Percentiles rank a stretch among this genome's conserved stretches.
Conservation (phyloP, 2,113 vertebrate genomes). For the Osmerus mordax region DNA sequence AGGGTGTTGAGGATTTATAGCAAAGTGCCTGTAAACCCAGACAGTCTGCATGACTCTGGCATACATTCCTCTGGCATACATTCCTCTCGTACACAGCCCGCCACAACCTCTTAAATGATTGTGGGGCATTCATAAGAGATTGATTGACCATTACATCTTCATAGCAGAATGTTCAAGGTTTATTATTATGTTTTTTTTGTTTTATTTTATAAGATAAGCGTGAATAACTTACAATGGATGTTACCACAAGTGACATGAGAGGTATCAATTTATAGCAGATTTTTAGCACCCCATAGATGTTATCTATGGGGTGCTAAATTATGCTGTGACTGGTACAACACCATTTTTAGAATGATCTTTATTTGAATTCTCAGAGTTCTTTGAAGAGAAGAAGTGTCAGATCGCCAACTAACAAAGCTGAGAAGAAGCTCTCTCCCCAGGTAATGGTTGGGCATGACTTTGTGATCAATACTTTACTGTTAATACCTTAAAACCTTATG, state of each 20-base stretch:
- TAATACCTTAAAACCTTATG: not conserved
- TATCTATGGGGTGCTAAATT: too few relatives aligned
- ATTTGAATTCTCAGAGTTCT: conserved; percentile 75
- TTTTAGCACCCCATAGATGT: too few relatives aligned
- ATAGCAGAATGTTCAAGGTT: too few relatives aligned
- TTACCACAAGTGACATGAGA: too few relatives aligned
- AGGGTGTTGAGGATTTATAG: conserved; percentile 45
- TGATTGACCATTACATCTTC: too few relatives aligned
- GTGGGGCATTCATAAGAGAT: not conserved
- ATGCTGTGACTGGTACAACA: not conserved
- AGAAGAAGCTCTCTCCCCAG: conserved; percentile 85
- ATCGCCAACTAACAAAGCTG: conserved; percentile 76
- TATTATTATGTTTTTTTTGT: too few relatives aligned
- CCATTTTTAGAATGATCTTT: not conserved
- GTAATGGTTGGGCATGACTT: conserved; percentile 51
- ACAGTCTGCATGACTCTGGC: conserved; percentile 18
- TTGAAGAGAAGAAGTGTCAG: conserved; percentile 84
- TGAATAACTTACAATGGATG: too few relatives aligned
- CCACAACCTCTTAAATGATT: conserved; percentile 12
- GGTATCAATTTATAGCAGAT: too few relatives aligned
- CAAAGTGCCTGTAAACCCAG: conserved; percentile 28
- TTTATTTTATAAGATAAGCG: too few relatives aligned
- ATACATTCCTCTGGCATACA: conserved; percentile 28
- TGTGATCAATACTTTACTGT: not conserved
- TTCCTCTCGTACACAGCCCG: conserved; percentile 55